Evolutionary conservation across 2,113 vertebrate species (phyloP).

Genomic region (Butorides virescens): DNA sequence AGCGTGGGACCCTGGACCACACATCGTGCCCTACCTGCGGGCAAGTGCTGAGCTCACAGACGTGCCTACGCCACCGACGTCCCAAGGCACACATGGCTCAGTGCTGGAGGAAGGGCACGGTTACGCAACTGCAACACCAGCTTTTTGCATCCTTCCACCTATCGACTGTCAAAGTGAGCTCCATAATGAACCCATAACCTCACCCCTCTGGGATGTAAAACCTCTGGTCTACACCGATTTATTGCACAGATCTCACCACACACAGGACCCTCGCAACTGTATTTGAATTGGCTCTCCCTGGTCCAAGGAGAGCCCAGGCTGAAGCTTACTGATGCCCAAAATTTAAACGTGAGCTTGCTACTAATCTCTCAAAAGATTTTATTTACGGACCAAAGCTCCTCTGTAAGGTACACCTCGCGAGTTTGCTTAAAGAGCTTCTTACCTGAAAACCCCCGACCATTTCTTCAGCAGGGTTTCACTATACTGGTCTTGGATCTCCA

Average conservation of each 20-base stretch:
- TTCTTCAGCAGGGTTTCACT: constrained; percentile 94
- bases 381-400: not conserved
- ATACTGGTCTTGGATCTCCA: constrained; percentile 96
- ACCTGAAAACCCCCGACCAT: constrained; percentile 94
- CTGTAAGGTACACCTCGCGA: accelerated
- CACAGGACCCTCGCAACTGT: not conserved
- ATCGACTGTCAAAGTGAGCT: accelerated
- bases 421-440: not conserved
- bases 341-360: not conserved
- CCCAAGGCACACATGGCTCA: accelerated
- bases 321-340: not conserved
- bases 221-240: not conserved
- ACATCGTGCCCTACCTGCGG: not conserved
- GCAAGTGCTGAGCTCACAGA: not conserved
- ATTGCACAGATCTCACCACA: not conserved
- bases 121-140: not conserved
- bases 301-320: not conserved
- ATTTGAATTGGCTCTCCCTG: not conserved
- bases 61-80: accelerated
- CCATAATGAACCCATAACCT: not conserved
- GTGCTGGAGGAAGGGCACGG: accelerated
- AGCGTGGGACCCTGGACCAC: not conserved
- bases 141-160: not conserved
- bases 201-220: not conserved
- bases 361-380: not conserved